Evolutionary conservation across 2,797 vertebrate species (phyloP), one percentile per base, ranked within the genome.

Genomic region (Leptoclinus maculatus): DNA sequence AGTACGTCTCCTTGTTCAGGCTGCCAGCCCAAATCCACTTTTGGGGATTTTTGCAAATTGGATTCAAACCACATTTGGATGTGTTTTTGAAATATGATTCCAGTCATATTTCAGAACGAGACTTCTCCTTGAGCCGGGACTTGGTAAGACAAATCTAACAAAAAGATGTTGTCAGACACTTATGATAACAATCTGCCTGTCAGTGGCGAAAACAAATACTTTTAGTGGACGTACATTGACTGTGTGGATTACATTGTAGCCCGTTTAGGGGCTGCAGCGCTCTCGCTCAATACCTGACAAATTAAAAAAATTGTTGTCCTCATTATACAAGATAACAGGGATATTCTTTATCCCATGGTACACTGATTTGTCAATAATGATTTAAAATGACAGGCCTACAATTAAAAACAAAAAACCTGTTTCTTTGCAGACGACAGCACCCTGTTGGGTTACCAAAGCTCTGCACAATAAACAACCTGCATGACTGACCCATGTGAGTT

Each of bases 391-490:
- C 5, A 10, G n/a, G n/a, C 62, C n/a, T 27, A 21, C 1, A 2
- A n/a, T 17, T 69, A 9, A 53, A 76, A 38, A 14, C 0, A 5
- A 32, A 29, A 62, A 58, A 49, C 21, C 3, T 57, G 19, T 39
- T 39, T 4, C 32, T 16, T 57, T 36, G 45, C 32, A 36, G 34
- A 16, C 1, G 23, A 71, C 53, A 23, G 14, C 59, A 16, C n/a
- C 25, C 23, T 36, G 1, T 39, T 53, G 34, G 51, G 38, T 58
- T 27, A 38, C 32, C 54, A 36, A 79, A 57, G 58, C 32, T 62
- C 51, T 36, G 19, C 12, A 13, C 66, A 39, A 16, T 74, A 66
- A 39, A 77, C 69, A 70, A 39, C 51, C 65, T 23, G 25, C 34
- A 41, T 21, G n/a, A 66, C 10, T 51, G 56, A 65, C 23, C 8